Conservation (phyloP, 2,113 vertebrate genomes). For the Microcebus griseorufus region DNA sequence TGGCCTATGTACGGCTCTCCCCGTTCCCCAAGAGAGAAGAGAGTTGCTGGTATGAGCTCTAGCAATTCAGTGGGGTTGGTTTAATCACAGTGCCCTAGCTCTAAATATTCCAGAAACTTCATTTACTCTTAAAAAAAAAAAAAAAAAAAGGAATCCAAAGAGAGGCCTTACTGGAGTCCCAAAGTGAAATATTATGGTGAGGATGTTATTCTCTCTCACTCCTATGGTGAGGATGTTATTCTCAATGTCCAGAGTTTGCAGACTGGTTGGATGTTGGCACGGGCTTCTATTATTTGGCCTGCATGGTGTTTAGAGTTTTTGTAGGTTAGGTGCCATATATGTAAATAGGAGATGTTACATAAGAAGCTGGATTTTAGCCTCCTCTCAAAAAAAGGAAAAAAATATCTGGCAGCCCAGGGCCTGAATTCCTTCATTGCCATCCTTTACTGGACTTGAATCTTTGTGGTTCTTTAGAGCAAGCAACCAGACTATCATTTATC, state of each 20-base stretch:
- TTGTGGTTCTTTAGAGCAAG: neutral
- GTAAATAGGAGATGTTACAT: neutral
- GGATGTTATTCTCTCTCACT: neutral
- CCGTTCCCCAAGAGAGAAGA: neutral
- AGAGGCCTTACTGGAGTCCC: neutral
- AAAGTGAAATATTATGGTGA: neutral
- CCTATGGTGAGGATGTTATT: neutral
- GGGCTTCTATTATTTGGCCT: neutral
- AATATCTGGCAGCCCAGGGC: neutral
- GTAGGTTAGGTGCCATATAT: neutral
- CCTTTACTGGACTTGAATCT: neutral
- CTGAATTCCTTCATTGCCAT: neutral
- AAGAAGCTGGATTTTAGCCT: constrained; percentile 14
- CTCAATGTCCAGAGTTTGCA: neutral
- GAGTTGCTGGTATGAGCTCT: neutral
- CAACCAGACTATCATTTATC: neutral
- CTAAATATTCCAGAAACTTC: neutral
- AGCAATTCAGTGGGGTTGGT: neutral
- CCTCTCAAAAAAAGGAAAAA: neutral
- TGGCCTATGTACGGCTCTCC: neutral
- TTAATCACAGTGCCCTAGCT: neutral
- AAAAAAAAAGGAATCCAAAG: neutral
- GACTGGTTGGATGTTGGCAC: neutral
- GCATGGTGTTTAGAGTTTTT: neutral
- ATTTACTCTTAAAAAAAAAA: neutral